Evolutionary conservation across 2,797 vertebrate species (phyloP).

Genomic region (Peromyscus melanophrys): DNA sequence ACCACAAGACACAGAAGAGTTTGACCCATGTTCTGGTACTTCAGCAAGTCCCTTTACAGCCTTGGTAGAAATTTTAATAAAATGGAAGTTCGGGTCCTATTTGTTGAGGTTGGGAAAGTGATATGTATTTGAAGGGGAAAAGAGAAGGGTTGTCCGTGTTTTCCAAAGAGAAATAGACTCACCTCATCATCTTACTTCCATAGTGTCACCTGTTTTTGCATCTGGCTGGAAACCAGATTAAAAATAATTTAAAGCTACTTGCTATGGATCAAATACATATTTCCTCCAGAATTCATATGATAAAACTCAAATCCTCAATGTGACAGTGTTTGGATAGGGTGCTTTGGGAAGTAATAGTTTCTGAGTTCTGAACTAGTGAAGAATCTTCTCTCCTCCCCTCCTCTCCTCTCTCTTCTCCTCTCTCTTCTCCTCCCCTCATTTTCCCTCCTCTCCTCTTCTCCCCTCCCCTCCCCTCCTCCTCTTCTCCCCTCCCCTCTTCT

Average conservation of each 20-base stretch:
- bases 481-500: too few species aligned
- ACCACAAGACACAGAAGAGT: neutral
- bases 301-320: neutral
- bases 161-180: neutral
- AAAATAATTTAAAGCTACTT: constrained; percentile 5
- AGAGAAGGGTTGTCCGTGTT: neutral
- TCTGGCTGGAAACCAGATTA: neutral
- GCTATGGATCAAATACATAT: neutral
- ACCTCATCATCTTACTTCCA: neutral
- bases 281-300: neutral
- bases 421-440: fast-evolving
- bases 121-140: neutral
- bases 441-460: too few species aligned
- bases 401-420: neutral
- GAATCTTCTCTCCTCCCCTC: neutral
- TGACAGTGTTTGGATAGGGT: neutral
- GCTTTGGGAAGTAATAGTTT: neutral
- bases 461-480: too few species aligned
- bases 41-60: neutral
- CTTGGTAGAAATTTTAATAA: constrained; percentile 14
- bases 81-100: constrained; percentile 23
- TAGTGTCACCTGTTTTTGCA: constrained; percentile 13
- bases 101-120: neutral
- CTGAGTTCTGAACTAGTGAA: neutral
- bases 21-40: neutral